Evolutionary conservation across 2,797 vertebrate genomes (phyloP).

Genomic region (Tragelaphus oryx): DNA sequence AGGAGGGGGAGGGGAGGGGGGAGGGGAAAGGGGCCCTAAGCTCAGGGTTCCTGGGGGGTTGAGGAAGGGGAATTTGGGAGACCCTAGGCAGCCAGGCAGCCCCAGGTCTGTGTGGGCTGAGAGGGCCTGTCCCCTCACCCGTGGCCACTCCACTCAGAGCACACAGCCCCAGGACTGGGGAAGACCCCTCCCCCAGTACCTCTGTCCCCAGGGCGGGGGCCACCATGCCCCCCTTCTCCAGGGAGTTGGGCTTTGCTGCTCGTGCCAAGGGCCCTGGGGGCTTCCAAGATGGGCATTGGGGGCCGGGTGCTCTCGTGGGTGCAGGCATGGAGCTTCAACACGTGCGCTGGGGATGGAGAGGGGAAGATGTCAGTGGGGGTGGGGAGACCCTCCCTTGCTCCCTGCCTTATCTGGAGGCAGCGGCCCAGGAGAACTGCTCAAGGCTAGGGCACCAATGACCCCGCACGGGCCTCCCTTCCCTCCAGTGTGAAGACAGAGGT

Average conservation of each 20-base stretch:
- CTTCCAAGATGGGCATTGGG: slow-evolving; percentile 78
- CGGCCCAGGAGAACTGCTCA: fast-evolving
- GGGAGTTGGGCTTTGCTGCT: slow-evolving; percentile 46
- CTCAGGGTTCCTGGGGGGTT: neutral
- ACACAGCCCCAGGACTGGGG: neutral
- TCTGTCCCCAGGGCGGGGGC: slow-evolving; percentile 74
- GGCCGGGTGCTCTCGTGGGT: slow-evolving; percentile 75
- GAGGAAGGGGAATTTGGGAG: neutral
- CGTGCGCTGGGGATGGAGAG: slow-evolving; percentile 70
- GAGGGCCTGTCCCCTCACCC: neutral
- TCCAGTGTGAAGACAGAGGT: neutral
- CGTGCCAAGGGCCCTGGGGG: slow-evolving; percentile 62
- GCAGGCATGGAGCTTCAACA: slow-evolving; percentile 79
- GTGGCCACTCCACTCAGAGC: neutral
- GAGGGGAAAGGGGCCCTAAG: neutral
- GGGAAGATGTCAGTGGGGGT: neutral
- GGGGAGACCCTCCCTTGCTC: neutral
- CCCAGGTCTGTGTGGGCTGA: no score
- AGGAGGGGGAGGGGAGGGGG: no score
- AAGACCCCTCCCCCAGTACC: slow-evolving; percentile 65
- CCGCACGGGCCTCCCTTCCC: fast-evolving
- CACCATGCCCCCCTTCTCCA: slow-evolving; percentile 67
- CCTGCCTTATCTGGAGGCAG: fast-evolving
- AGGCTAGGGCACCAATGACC: neutral
- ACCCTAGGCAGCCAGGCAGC: neutral